Base-by-base conservation (phyloP, 1,140 invertebrate genomes). In the Drosophila aff. region DNA sequence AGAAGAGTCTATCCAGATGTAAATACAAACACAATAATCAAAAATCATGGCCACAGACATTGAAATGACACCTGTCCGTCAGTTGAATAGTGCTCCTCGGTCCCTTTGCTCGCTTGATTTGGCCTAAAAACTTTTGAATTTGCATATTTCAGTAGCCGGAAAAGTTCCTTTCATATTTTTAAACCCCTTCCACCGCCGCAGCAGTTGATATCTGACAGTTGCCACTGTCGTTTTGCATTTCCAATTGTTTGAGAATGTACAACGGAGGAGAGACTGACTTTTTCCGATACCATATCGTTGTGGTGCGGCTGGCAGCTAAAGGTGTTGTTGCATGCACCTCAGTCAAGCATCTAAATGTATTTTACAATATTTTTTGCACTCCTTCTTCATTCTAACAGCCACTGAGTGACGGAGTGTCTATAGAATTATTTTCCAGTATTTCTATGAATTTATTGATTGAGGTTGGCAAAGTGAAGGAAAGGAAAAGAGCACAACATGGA, bases 21-120 rank as follows among this genome's bases (percentile, higher is more conserved):
- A 76, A 62, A 71, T 71, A 38, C 58, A 10, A 79, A 59, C 76
- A 87, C 73, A 89, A 87, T 87, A 87, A 87, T 89, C 84, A 89
- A 89, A 87, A 87, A 87, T 87, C 83, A 87, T 83, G 68, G 61
- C 80, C 73, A 77, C 71, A 76, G 84, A 81, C 81, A 87, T 65
- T 75, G 62, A 84, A 78, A 75, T 87, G 83, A 87, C 83, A 87
- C 83, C 83, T 77, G 63, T 68, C 74, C 77, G 62, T 77, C 75
- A 76, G 55, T 36, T 66, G 62, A 40, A 68, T 57, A 71, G 49
- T 71, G 49, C 52, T 26, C 6, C 47, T 28, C n/a, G 52, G 50
- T 72, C 38, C 43, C 68, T 43, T 31, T 47, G 46, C 36, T 31
- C 71, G 71, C 71, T 59, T 74, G 67, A 74, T 74, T 74, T 74